These are phyloP conservation scores for Cydia strobilella DNA, from an alignment of 1,140 invertebrate species.

Conservation along the genomic window DNA sequence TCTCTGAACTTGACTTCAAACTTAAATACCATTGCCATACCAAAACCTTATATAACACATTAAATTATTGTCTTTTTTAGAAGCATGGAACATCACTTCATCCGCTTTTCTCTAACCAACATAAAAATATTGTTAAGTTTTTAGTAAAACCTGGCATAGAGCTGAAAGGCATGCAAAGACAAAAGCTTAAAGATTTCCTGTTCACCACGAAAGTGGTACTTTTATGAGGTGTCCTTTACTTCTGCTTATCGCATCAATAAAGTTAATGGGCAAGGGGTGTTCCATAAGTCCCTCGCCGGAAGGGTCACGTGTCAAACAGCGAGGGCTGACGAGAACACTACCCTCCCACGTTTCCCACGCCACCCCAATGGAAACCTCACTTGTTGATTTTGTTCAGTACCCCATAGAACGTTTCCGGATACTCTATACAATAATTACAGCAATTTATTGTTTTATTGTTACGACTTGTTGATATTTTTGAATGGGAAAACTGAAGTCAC, in stretches of 20 bases:
- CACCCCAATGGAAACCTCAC: slow-evolving; percentile 69
- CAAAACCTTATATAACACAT: too few relatives aligned
- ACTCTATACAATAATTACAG: slow-evolving; percentile 44
- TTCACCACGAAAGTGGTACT: not conserved
- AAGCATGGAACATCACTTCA: too few relatives aligned
- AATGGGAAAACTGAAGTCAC: not conserved
- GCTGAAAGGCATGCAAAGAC: not conserved
- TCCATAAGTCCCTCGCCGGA: slow-evolving; percentile 46
- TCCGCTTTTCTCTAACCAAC: not conserved
- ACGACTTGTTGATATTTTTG: slow-evolving; percentile 38
- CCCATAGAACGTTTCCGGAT: slow-evolving; percentile 61
- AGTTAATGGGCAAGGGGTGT: slow-evolving; percentile 28
- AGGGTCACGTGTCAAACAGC: slow-evolving; percentile 65
- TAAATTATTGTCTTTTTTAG: too few relatives aligned
- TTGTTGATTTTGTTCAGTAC: slow-evolving; percentile 71
- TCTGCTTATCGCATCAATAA: slow-evolving; percentile 23
- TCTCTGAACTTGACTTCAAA: too few relatives aligned
- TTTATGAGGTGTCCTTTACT: not conserved
- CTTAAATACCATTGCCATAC: too few relatives aligned
- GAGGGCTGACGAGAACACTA: slow-evolving; percentile 64
- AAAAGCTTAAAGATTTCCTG: slow-evolving; percentile 27
- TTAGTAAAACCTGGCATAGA: not conserved
- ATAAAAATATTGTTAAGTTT: not conserved
- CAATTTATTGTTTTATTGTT: slow-evolving; percentile 42
- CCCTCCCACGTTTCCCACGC: slow-evolving; percentile 70